Evolutionary conservation across 2,888 invertebrate genomes (phyloP).

Genomic region (Machimus atricapillus): DNA sequence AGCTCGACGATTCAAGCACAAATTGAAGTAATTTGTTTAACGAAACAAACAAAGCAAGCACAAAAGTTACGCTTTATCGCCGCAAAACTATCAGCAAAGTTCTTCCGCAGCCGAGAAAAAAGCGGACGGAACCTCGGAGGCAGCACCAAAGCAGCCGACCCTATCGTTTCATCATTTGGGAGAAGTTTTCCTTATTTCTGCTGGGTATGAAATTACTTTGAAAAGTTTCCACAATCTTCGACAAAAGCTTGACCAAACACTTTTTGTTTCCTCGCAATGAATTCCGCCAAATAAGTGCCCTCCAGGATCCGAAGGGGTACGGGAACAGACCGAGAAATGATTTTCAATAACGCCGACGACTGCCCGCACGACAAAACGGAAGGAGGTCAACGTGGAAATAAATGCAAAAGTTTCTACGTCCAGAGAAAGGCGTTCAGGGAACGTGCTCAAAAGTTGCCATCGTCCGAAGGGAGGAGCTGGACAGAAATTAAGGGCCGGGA

Average conservation of each 20-base stretch:
- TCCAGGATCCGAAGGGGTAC: background rate
- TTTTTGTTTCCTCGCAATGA: background rate
- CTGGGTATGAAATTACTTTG: slow-evolving; percentile 19
- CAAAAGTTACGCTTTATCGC: background rate
- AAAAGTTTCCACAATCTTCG: slow-evolving; percentile 20
- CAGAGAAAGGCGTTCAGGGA: background rate
- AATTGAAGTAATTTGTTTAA: slow-evolving; percentile 1
- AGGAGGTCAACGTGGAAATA: slow-evolving; percentile 18
- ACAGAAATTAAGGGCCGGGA: slow-evolving; percentile 1
- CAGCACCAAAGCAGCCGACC: background rate
- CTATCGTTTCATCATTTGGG: slow-evolving; percentile 14
- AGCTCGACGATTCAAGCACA: background rate
- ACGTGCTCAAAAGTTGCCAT: background rate
- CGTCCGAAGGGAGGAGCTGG: background rate
- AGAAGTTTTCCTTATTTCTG: slow-evolving; percentile 22
- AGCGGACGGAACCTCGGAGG: background rate
- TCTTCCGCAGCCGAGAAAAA: background rate
- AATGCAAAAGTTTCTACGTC: slow-evolving; percentile 24
- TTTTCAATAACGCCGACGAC: slow-evolving; percentile 26
- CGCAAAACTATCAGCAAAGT: slow-evolving; percentile 7
- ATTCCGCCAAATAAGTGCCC: background rate
- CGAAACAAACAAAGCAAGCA: background rate
- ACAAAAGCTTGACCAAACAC: slow-evolving; percentile 18
- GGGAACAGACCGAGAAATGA: background rate
- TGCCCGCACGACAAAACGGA: background rate